Conservation (phyloP, 2,113 vertebrate genomes). For the Isurus oxyrinchus region DNA sequence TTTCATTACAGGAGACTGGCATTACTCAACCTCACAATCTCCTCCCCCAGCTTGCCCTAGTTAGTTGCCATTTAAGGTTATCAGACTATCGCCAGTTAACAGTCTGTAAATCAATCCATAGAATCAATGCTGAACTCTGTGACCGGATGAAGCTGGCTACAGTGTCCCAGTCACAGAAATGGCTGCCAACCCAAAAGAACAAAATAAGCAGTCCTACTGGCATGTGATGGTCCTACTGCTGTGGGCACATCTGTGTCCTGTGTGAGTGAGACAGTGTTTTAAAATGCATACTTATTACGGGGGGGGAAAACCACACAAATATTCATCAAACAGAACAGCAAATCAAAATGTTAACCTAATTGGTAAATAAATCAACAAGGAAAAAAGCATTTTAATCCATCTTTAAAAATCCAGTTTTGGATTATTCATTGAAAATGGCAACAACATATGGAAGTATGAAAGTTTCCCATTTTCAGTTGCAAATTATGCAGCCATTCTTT, state of each 20-base stretch:
- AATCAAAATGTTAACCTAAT: background rate
- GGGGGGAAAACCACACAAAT: background rate
- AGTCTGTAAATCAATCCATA: conserved; percentile 11
- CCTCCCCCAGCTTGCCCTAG: background rate
- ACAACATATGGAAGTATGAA: background rate
- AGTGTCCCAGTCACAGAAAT: background rate
- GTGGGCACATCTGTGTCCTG: background rate
- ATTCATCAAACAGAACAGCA: background rate
- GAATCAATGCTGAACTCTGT: conserved; percentile 11
- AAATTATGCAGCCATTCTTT: background rate
- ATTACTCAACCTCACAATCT: background rate
- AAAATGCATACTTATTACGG: background rate
- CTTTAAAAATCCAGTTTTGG: background rate
- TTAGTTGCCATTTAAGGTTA: conserved; percentile 22
- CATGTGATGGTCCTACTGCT: too few species aligned
- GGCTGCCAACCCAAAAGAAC: background rate
- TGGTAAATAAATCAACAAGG: background rate
- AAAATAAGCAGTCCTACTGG: background rate
- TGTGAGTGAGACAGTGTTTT: background rate
- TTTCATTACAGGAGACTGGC: background rate
- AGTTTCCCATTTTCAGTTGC: background rate
- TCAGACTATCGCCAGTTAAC: conserved; percentile 19
- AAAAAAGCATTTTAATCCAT: background rate
- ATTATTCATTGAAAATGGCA: background rate
- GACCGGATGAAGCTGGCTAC: background rate